phyloP scores from a whole-genome alignment of 2,113 vertebrate species.

The Urocolius indicus region DNA sequence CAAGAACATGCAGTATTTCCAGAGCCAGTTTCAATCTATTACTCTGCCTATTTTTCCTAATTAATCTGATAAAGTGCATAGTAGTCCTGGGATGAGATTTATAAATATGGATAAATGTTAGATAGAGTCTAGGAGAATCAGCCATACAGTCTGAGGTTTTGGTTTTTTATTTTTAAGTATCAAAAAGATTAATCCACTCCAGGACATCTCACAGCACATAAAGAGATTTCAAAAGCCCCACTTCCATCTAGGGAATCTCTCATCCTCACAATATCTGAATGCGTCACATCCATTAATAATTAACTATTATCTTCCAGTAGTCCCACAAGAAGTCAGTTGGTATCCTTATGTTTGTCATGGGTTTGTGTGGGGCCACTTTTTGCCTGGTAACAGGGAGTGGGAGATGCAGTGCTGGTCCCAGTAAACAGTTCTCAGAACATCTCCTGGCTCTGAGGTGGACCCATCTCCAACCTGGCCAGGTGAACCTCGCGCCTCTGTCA shows the following conservation, averaged over 20 bases:
- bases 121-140: neutral
- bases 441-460: too few relatives aligned
- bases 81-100: neutral
- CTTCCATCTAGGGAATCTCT: neutral
- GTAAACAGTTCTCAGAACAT: too few relatives aligned
- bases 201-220: neutral
- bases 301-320: neutral
- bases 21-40: neutral
- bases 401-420: too few relatives aligned
- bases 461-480: too few relatives aligned
- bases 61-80: neutral
- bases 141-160: neutral
- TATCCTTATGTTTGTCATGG: neutral
- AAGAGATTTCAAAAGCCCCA: neutral
- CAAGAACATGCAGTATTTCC: neutral
- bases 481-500: too few relatives aligned
- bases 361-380: too few relatives aligned
- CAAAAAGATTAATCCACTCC: neutral
- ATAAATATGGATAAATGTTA: neutral
- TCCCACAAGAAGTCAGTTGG: neutral
- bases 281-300: neutral
- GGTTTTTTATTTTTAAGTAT: neutral
- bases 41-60: neutral
- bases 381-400: too few relatives aligned
- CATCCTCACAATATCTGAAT: neutral